Base-by-base conservation (phyloP, 2,888 invertebrate species). In the Selenia dentaria region DNA sequence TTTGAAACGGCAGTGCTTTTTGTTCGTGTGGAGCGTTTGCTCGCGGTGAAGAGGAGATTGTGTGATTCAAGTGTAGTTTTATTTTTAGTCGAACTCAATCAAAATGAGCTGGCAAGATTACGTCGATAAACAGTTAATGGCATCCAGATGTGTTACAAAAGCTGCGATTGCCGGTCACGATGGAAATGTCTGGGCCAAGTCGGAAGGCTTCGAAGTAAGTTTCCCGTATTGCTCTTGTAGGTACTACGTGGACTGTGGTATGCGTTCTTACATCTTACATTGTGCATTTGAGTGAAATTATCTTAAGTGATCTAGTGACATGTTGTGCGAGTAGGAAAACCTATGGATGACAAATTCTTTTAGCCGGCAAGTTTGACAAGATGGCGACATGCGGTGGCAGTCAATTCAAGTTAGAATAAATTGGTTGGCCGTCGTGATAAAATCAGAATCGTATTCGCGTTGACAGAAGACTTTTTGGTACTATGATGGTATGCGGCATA, bases 61-160 rank as follows among this genome's bases (percentile, higher is more conserved):
- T 87, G 85, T 78, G 84, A 86, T 82, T 77, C 76, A 83, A 88
- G 88, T 86, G 84, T 88, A 87, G 90, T 89, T 88, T 84, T 84
- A 87, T 83, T 83, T 75, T 84, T 80, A 85, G 83, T 83, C 78
- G 87, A 89, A 89, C 88, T 86, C 71, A 77, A 71, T 87, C 92
- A 94, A 92, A 92, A 97, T 97, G 97, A 97, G 97, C 95, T 97
- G 97, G 97, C 97, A 97, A 95, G 97, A 97, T 95, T 97, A 97
- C 94, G 96, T 97, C 92, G 97, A 97, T 93, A 97, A 97, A 94
- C 97, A 97, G 93, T 95, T 97, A 93, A 93, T 97, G 93, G 97
- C 97, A 86, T 97, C 97, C 90, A 95, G 95, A 91, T 97, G 97
- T 95, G 97, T 97, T 80, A 95, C 95, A 92, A 96, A 96, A 94